A percentile compares a stretch with the other conserved stretches of the same genome.
Evolutionary conservation across 2,888 invertebrate genomes (phyloP).

Genomic region (Sinohyriopsis cumingii): DNA sequence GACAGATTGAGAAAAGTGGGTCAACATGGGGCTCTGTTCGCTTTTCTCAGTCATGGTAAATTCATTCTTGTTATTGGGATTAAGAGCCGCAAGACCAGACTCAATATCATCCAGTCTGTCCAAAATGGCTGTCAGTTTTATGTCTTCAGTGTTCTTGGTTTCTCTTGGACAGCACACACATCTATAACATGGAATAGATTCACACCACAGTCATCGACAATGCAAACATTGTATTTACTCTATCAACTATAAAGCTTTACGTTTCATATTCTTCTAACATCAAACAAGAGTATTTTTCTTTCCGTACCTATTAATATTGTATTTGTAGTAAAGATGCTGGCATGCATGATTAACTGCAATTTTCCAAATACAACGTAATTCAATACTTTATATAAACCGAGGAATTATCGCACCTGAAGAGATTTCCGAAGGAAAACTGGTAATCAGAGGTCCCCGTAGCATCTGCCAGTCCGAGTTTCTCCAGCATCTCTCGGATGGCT

Average conservation of each 20-base stretch:
- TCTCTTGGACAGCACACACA: conserved; percentile 55
- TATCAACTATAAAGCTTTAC: too few relatives aligned
- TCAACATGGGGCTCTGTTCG: conserved; percentile 11
- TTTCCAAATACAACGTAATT: neutral
- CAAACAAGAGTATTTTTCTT: too few relatives aligned
- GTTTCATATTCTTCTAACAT: neutral
- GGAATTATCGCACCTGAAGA: conserved; percentile 34
- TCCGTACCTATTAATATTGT: too few relatives aligned
- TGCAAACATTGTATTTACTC: too few relatives aligned
- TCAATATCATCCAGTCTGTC: conserved; percentile 54
- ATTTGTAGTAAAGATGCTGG: too few relatives aligned
- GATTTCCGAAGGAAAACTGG: conserved; percentile 56
- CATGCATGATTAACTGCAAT: neutral
- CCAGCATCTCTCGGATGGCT: conserved; percentile 38
- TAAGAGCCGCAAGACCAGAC: conserved; percentile 24
- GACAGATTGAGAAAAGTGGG: conserved; percentile 34
- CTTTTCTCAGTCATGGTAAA: conserved; percentile 9
- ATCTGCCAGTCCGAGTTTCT: conserved; percentile 37
- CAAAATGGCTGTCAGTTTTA: conserved; percentile 48
- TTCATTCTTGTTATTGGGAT: conserved; percentile 17
- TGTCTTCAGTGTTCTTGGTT: conserved; percentile 37
- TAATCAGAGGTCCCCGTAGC: conserved; percentile 44
- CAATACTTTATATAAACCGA: neutral
- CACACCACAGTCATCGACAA: neutral
- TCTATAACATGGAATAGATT: conserved; percentile 14